Evolutionary conservation across 2,797 vertebrate species (phyloP), one percentile per base, ranked within the genome.

Genomic region (Pipistrellus nathusii): DNA sequence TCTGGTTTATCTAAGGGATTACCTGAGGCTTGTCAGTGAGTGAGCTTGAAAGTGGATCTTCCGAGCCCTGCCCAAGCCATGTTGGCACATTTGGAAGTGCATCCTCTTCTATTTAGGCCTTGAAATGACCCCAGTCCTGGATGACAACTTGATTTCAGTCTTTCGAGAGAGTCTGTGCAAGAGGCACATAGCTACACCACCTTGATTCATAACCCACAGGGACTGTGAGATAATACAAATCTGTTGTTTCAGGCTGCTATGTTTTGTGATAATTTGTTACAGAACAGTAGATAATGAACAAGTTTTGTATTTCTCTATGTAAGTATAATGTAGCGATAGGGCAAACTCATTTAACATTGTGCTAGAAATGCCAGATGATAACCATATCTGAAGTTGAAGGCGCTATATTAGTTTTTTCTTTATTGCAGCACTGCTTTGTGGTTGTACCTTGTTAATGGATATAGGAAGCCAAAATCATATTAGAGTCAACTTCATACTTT

Each of bases 401-500:
- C 15, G 89, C 17, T 66, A 44, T 46, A 46, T 5, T 51, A 91
- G 6, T 7, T 75, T 1, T 92, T 93, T 80, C 62, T 95, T 92
- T 3, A 78, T 48, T 88, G 6, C 0, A 85, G 6, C 69, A 68
- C 78, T 78, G 25, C 11, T 92, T 82, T 93, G 35, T 5, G 84
- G 20, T 13, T 85, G 71, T 13, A 92, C 25, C 77, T 92, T 96
- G 76, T 0, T 1, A 59, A 25, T 85, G 69, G 85, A 5, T 77
- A 92, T 41, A 80, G 20, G 32, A n/a, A 90, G 90, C 53, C 68
- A 77, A 87, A 96, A 35, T 8, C 5, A 90, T 55, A 9, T 4
- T 66, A 77, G 41, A 93, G 80, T 81, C 84, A 77, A 91, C 53
- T 20, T 94, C 64, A 20, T 88, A 57, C 30, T 89, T 97, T 30